Evolutionary conservation across 2,797 vertebrate species (phyloP), one percentile per base, ranked within the genome.

Genomic region (Pipistrellus pygmaeus): DNA sequence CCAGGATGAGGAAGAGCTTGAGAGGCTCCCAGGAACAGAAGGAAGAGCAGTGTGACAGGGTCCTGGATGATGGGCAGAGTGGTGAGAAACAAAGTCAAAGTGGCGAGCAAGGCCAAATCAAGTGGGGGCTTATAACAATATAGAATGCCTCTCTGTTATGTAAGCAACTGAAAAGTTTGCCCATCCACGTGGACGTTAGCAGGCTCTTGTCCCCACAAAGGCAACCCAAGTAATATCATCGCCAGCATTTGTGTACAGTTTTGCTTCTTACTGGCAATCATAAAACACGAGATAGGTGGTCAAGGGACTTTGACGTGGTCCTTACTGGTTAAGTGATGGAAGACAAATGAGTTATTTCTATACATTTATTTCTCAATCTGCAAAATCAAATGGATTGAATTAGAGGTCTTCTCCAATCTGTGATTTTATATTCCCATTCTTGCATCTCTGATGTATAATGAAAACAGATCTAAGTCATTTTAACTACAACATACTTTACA

Each of bases 351-450:
- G 20, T 76, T 64, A 75, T 62, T 86, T 32, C 21, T 83, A 60
- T 87, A 11, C 2, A 0, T 93, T 82, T 55, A 27, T 82, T 90
- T 82, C 35, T 20, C 44, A 30, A 21, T 60, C 46, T 93, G 25
- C 3, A 73, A 83, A 88, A 84, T 72, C 35, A 91, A 84, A 78
- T 51, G 14, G 38, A 91, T 51, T 71, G 25, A 72, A 30, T 60
- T 78, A 78, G 17, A 73, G 12, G 12, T 75, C 48, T 23, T 93
- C 73, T 66, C 23, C 6, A 88, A 62, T n/a, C 21, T 90, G 15
- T 3, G 30, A 89, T 69, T 88, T 69, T 85, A 17, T 27, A 72
- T 69, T 25, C 94, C 60, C 60, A 32, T 88, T 94, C n/a, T 78
- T 72, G 14, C 17, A 66, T 92, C 88, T 95, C 55, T 30, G 51